Base-by-base conservation (phyloP, 2,888 invertebrate genomes). In the Acanthosepion lycidas region DNA sequence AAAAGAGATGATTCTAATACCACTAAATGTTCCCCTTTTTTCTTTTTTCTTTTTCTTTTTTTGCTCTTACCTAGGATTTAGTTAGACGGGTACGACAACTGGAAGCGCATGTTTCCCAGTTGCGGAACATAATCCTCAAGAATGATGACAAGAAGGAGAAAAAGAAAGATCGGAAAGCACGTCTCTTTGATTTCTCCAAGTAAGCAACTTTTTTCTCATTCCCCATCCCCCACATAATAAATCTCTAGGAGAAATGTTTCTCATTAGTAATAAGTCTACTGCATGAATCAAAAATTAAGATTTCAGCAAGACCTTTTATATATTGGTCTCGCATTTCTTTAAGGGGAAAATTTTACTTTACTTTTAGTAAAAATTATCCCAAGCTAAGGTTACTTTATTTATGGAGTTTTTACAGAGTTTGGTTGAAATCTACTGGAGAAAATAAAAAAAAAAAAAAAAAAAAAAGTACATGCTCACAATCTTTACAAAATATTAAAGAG, bases 41-140 rank as follows among this genome's bases (percentile, higher is more conserved):
- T 33, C 33, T 33, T 33, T 48, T 51, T 92, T 15, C 51, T 12
- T 42, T 49, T 92, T 20, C 49, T 15, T 49, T 18, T 48, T 18
- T 92, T 92, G 33, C 28, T 51, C 53, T 93, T 93, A 15, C 53
- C 12, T 95, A 98, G 98, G 98, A 98, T 96, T 97, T 99, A 94
- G 98, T 98, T 78, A 98, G 98, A 48, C 98, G 98, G 97, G 98
- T 99, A 95, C 97, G 98, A 91, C 98, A 98, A 96, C 96, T 99
- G 94, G 98, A 98, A 97, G 98, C 98, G 0, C 98, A 99, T 96
- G 99, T 98, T 96, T 97, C 97, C 55, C 99, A 99, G 97, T 97
- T 99, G 6, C 98, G 98, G 97, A 97, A 97, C 96, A 96, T 98
- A 49, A 96, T 98, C 92, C 96, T 97, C 28, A 97, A 97, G 94